Evolutionary conservation across 2,888 invertebrate genomes (phyloP).

Genomic region (Fragum whitleyi): DNA sequence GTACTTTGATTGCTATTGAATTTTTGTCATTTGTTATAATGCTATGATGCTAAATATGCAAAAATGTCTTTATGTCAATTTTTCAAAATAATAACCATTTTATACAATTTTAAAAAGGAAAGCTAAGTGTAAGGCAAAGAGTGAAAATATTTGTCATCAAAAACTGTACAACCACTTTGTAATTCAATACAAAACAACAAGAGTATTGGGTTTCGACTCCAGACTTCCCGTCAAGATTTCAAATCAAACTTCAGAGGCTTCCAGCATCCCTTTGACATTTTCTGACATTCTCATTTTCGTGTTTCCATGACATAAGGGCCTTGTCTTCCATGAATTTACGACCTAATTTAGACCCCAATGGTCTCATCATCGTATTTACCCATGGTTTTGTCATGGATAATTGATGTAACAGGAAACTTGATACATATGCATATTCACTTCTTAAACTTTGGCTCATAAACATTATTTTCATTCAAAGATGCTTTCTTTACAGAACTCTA

Average conservation of each 20-base stretch:
- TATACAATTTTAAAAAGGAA: too few species aligned
- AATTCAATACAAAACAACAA: not conserved
- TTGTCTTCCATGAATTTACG: not conserved
- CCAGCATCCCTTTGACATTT: not conserved
- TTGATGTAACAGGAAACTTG: not conserved
- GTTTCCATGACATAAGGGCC: not conserved
- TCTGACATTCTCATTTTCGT: constrained; percentile 1
- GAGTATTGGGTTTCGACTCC: not conserved
- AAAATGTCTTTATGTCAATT: too few species aligned
- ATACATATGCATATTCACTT: too few species aligned
- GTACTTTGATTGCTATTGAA: too few species aligned
- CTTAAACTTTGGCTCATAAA: too few species aligned
- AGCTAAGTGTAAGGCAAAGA: too few species aligned
- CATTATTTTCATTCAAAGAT: too few species aligned
- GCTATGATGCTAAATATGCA: too few species aligned
- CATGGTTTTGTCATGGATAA: not conserved
- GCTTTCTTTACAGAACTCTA: too few species aligned
- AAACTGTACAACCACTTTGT: not conserved
- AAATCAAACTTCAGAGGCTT: not conserved
- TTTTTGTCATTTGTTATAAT: too few species aligned
- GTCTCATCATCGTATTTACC: not conserved
- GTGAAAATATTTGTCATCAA: too few species aligned
- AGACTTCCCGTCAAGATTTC: not conserved
- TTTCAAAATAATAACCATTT: too few species aligned
- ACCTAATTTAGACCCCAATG: not conserved